These are phyloP conservation scores for Zophobas morio DNA, from an alignment of 1,140 invertebrate species.

Conservation along the genomic window DNA sequence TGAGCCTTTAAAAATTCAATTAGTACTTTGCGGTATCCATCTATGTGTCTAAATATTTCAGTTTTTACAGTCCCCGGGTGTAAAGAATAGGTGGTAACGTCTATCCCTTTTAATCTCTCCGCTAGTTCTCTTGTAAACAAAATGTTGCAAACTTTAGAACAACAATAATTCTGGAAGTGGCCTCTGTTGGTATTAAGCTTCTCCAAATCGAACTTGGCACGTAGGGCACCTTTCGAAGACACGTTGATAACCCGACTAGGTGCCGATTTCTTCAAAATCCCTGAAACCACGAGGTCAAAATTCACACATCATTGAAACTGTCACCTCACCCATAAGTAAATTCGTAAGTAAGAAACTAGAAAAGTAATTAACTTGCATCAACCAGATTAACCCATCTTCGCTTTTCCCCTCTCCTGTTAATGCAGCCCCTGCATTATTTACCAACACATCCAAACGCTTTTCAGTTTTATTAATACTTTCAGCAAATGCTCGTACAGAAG, in stretches of 20 bases:
- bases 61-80: no score
- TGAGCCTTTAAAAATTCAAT: constrained; percentile 13
- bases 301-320: no score
- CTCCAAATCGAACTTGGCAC: constrained; percentile 72
- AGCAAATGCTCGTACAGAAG: no score
- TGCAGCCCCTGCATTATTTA: constrained; percentile 58
- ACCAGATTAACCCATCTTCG: constrained; percentile 70
- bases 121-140: constrained; percentile 78
- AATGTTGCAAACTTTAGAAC: constrained; percentile 76
- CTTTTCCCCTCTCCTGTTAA: constrained; percentile 61
- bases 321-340: constrained; percentile 69
- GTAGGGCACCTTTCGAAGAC: constrained; percentile 75
- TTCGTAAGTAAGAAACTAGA: constrained; percentile 73
- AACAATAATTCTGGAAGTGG: no score
- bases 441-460: no score
- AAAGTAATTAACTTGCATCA: constrained; percentile 72
- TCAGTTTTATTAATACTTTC: no score
- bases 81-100: no score
- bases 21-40: constrained; percentile 28
- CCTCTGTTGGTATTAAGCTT: constrained; percentile 76
- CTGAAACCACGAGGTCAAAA: neutral
- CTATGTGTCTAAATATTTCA: constrained; percentile 57
- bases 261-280: constrained; percentile 47
- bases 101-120: constrained; percentile 68
- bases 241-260: constrained; percentile 80